Percentiles rank a stretch among this genome's conserved stretches.
Evolutionary conservation across 2,888 invertebrate genomes (phyloP).

Genomic region (Parnassius mnemosyne): DNA sequence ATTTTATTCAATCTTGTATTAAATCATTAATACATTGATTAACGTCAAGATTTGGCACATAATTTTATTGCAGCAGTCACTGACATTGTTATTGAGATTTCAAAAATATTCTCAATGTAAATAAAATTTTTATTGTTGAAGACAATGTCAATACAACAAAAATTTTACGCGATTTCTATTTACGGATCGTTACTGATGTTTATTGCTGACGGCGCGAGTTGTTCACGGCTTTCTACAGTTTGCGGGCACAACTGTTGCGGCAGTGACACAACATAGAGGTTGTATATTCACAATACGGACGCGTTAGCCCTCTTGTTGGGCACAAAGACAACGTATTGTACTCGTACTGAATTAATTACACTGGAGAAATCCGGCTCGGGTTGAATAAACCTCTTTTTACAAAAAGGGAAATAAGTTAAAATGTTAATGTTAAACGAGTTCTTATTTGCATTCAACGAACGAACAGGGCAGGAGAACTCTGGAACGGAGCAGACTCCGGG

Average conservation of each 20-base stretch:
- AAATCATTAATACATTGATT: too few relatives aligned
- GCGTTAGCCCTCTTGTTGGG: slow-evolving; percentile 25
- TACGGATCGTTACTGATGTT: slow-evolving; percentile 15
- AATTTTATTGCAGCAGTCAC: too few relatives aligned
- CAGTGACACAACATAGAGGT: slow-evolving; percentile 12
- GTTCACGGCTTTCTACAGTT: slow-evolving; percentile 31
- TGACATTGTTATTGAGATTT: too few relatives aligned
- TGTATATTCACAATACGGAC: slow-evolving; percentile 5
- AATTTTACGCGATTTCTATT: slow-evolving; percentile 18
- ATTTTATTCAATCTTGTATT: too few relatives aligned
- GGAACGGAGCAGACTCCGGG: slow-evolving; percentile 43
- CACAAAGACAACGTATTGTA: slow-evolving; percentile 34
- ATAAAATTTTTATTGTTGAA: too few relatives aligned
- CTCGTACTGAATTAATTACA: slow-evolving; percentile 36
- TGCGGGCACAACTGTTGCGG: not conserved
- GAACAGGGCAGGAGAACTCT: slow-evolving; percentile 41
- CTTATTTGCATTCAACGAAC: slow-evolving; percentile 65
- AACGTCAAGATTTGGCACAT: too few relatives aligned
- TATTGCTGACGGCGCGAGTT: slow-evolving; percentile 10
- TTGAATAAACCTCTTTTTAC: slow-evolving; percentile 35
- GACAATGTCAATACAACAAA: not conserved
- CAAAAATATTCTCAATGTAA: too few relatives aligned
- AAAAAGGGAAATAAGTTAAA: slow-evolving; percentile 43
- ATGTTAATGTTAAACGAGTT: slow-evolving; percentile 46
- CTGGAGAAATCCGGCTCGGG: slow-evolving; percentile 37